Base-by-base conservation (phyloP, 1,140 invertebrate species). In the Meloidogyne floridensis region DNA sequence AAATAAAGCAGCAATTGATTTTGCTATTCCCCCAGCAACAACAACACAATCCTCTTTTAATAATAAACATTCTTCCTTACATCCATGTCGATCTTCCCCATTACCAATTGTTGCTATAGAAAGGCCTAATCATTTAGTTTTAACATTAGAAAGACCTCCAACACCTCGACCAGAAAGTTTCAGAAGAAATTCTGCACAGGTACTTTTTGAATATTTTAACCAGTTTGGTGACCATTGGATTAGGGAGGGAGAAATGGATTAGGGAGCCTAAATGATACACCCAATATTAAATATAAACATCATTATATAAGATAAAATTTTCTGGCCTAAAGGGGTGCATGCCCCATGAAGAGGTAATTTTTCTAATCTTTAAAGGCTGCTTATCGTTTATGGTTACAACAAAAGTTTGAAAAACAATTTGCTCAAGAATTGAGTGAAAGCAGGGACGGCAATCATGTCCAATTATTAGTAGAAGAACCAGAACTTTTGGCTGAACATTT, bases 91-190 rank as follows among this genome's bases (percentile, higher is more conserved):
- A 3, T n/a, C 4, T 65, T 65, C 59, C n/a, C n/a, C 59, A n/a
- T 18, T 65, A 65, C 15, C 15, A 7, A n/a, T 65, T n/a, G n/a
- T 65, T 65, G 59, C 59, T 65, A 65, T 4, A 65, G 53, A 79
- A 71, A 20, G 65, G 18, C 59, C 77, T 18, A 54, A 72, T 20
- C 77, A 79, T 65, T 71, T 79, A 72, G 43, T 79, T 4, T 43
- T 79, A 51, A 69, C 56, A 51, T 71, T 82, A 53, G 82, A 82
- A 76, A 43, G 82, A 47, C 82, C 82, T 10, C 72, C 69, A 18
- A 83, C 82, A 20, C 82, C 82, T 15, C 75, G 82, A 76, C 81
- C 82, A 20, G 82, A 83, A 65, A 83, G 82, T 53, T 83, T 83
- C 54, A 65, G 82, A 13, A 65, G 82, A 69, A 83, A 83, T 71